Percentiles rank a stretch among this genome's conserved stretches.
phyloP scores from a whole-genome alignment of 2,888 invertebrate genomes.

The Nysson spinosus region DNA sequence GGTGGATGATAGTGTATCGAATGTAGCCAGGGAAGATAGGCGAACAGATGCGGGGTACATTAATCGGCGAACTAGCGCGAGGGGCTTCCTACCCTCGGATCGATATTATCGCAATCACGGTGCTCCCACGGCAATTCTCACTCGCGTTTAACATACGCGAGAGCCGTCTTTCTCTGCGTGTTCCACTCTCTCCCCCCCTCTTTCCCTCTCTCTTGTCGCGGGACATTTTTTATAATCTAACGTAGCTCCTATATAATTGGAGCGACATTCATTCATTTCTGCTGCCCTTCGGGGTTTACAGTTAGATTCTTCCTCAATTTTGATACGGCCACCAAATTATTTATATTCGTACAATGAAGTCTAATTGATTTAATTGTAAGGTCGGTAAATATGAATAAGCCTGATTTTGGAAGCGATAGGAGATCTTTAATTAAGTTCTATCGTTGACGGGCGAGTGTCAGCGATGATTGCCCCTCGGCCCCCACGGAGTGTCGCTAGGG shows the following conservation, averaged over 20 bases:
- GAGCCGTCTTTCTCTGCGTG: not conserved
- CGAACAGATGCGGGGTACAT: constrained; percentile 69
- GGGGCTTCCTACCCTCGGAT: constrained; percentile 47
- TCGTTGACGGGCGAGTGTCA: not conserved
- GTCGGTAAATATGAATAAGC: not conserved
- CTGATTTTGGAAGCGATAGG: too few species aligned
- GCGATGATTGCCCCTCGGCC: not conserved
- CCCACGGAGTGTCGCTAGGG: not conserved
- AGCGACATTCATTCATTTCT: too few species aligned
- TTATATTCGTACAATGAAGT: too few species aligned
- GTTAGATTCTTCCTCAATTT: too few species aligned
- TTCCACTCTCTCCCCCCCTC: not conserved
- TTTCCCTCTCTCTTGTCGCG: not conserved
- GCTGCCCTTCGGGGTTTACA: too few species aligned
- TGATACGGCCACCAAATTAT: too few species aligned
- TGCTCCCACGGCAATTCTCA: constrained; percentile 32
- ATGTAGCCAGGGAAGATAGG: constrained; percentile 41
- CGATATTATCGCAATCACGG: constrained; percentile 55
- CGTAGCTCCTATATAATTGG: too few species aligned
- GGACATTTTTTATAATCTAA: not conserved
- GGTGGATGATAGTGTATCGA: constrained; percentile 20
- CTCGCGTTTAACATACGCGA: constrained; percentile 16
- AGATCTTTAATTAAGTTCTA: constrained; percentile 12
- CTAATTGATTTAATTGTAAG: too few species aligned
- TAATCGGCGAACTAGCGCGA: constrained; percentile 58